phyloP scores from a whole-genome alignment of 1,140 invertebrate genomes.

The Globodera rostochiensis region DNA sequence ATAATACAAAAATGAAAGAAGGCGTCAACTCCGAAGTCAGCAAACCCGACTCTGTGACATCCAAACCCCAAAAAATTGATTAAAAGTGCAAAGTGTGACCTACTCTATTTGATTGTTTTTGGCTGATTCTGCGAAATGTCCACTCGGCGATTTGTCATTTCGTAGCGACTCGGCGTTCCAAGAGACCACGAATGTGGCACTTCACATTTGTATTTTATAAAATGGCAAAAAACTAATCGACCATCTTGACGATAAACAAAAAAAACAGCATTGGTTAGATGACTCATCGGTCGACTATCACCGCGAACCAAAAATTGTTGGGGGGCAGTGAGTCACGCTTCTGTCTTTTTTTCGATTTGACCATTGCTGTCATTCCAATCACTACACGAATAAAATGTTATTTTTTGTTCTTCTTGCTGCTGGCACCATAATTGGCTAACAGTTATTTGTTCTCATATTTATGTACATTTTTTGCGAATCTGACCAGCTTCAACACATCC shows the following conservation, averaged over 20 bases:
- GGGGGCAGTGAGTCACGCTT: neutral
- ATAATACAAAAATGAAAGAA: neutral
- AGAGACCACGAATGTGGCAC: neutral
- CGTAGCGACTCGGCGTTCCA: neutral
- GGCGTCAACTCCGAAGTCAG: neutral
- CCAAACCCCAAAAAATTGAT: neutral
- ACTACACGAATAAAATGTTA: neutral
- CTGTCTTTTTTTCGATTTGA: neutral
- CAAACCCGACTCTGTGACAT: neutral
- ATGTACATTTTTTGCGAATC: neutral
- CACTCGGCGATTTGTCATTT: slow-evolving; percentile 10
- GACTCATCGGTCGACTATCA: neutral
- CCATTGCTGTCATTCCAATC: neutral
- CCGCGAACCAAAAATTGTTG: too few species aligned
- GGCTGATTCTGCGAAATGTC: too few species aligned
- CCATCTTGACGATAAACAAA: neutral
- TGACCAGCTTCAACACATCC: neutral
- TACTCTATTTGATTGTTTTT: too few species aligned
- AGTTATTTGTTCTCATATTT: slow-evolving; percentile 2
- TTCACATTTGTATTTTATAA: neutral
- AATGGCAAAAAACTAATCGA: neutral
- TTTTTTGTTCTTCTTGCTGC: neutral
- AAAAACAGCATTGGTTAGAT: neutral
- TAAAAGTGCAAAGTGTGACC: neutral
- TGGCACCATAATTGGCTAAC: neutral